Percentiles rank a stretch among this genome's conserved stretches.
phyloP scores from a whole-genome alignment of 2,888 invertebrate genomes.

The Sphaerophoria taeniata region DNA sequence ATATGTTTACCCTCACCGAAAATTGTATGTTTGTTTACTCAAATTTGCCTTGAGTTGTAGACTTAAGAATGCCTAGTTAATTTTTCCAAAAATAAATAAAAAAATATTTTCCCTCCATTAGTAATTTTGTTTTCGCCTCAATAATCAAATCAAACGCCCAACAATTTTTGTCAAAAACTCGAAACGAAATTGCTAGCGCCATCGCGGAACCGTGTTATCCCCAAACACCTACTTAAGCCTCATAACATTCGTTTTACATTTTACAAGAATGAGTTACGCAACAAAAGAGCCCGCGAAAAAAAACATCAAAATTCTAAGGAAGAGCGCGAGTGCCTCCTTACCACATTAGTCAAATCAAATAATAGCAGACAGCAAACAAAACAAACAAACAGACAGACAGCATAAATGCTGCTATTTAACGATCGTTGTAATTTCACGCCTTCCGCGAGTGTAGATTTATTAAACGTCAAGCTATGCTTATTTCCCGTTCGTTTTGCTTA shows the following conservation, averaged over 20 bases:
- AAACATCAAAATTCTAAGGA: conserved; percentile 22
- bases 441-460: conserved; percentile 67
- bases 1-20: no score
- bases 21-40: no score
- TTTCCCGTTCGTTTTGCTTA: conserved; percentile 31
- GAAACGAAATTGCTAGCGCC: conserved; percentile 38
- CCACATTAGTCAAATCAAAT: conserved; percentile 69
- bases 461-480: conserved; percentile 69
- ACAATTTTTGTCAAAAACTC: not conserved
- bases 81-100: not conserved
- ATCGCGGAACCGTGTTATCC: conserved; percentile 13
- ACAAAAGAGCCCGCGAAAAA: conserved; percentile 3
- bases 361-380: conserved; percentile 72
- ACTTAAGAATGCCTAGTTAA: not conserved
- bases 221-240: not conserved
- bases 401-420: conserved; percentile 74
- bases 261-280: not conserved
- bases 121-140: not conserved
- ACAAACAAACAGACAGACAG: conserved; percentile 74
- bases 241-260: not conserved
- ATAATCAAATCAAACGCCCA: conserved; percentile 54
- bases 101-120: no score
- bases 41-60: no score
- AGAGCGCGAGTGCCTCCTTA: conserved; percentile 3
- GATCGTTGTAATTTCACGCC: conserved; percentile 74